Evolutionary conservation across 1,140 invertebrate species (phyloP).

Genomic region (Meloidogyne floridensis): DNA sequence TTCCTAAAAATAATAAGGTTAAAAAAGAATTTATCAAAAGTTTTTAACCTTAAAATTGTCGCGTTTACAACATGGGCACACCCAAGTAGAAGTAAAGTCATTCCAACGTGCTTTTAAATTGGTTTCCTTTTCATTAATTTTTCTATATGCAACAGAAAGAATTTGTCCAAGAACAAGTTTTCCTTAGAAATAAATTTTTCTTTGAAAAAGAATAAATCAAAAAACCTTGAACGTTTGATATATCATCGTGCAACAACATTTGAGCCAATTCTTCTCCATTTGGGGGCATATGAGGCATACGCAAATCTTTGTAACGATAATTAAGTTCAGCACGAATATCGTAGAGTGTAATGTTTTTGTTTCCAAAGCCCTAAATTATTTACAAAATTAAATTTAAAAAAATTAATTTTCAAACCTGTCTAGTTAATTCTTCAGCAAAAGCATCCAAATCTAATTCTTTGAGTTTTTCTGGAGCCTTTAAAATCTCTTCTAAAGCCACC

Average conservation of each 20-base stretch:
- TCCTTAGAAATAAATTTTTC: constrained; percentile 55
- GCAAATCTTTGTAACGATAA: constrained; percentile 88
- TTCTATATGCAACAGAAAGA: constrained; percentile 33
- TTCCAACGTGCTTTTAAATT: constrained; percentile 83
- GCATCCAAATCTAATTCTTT: constrained; percentile 97
- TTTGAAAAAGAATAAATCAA: background rate
- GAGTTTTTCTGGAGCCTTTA: constrained; percentile 82
- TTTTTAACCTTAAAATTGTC: constrained; percentile 74
- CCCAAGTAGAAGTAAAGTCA: constrained; percentile 69
- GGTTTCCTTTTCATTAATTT: constrained; percentile 35
- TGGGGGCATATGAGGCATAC: constrained; percentile 78
- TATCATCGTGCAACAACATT: constrained; percentile 75
- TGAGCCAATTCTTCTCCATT: constrained; percentile 87
- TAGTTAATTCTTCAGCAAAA: constrained; percentile 87
- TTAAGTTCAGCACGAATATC: constrained; percentile 95
- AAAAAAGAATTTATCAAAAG: constrained; percentile 72
- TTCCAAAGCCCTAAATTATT: constrained; percentile 78
- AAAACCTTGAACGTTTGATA: constrained; percentile 26
- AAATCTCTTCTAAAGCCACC: constrained; percentile 91
- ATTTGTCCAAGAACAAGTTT: constrained; percentile 69
- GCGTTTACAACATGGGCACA: constrained; percentile 85
- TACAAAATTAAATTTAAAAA: constrained; percentile 7
- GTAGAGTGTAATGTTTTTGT: constrained; percentile 94
- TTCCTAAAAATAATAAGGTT: constrained; percentile 79
- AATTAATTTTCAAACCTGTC: constrained; percentile 73